Percentiles rank a stretch among this genome's conserved stretches.
Conservation (phyloP, 2,113 vertebrate genomes). For the Polyodon spathula region DNA sequence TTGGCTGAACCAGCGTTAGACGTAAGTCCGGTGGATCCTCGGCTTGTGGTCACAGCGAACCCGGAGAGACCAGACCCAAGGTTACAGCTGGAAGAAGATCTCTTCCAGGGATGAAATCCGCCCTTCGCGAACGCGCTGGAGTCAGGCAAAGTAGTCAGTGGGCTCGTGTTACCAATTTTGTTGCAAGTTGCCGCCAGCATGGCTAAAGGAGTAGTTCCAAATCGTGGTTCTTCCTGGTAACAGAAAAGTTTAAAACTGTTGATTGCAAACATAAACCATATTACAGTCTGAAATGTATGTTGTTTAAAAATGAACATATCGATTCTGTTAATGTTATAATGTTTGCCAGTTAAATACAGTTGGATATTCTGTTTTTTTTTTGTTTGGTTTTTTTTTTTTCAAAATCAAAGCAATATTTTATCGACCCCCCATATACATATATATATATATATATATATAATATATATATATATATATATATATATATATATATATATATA, state of each 20-base stretch:
- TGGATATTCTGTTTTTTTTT: too few relatives aligned
- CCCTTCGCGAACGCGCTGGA: slow-evolving; percentile 95
- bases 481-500: too few relatives aligned
- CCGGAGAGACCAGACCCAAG: slow-evolving; percentile 90
- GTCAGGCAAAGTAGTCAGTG: slow-evolving; percentile 88
- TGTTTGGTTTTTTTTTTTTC: too few relatives aligned
- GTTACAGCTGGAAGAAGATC: slow-evolving; percentile 92
- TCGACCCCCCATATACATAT: too few relatives aligned
- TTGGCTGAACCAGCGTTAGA: slow-evolving; percentile 72
- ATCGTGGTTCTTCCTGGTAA: slow-evolving; percentile 89
- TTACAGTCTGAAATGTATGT: slow-evolving; percentile 1
- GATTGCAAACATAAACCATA: too few relatives aligned
- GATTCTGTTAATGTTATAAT: too few relatives aligned
- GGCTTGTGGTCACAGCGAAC: slow-evolving; percentile 80
- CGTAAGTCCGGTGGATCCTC: slow-evolving; percentile 76
- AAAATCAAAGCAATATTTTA: too few relatives aligned
- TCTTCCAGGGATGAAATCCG: slow-evolving; percentile 97
- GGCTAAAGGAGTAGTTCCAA: slow-evolving; percentile 95
- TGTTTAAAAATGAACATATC: background rate
- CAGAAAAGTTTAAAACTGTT: slow-evolving; percentile 3
- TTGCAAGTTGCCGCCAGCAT: slow-evolving; percentile 99
- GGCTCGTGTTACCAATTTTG: slow-evolving; percentile 97
- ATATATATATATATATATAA: too few relatives aligned
- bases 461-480: too few relatives aligned
- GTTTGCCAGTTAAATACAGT: too few relatives aligned